Evolutionary conservation across 2,888 invertebrate species (phyloP).

Genomic region (Dyspetes luteomarginatus): DNA sequence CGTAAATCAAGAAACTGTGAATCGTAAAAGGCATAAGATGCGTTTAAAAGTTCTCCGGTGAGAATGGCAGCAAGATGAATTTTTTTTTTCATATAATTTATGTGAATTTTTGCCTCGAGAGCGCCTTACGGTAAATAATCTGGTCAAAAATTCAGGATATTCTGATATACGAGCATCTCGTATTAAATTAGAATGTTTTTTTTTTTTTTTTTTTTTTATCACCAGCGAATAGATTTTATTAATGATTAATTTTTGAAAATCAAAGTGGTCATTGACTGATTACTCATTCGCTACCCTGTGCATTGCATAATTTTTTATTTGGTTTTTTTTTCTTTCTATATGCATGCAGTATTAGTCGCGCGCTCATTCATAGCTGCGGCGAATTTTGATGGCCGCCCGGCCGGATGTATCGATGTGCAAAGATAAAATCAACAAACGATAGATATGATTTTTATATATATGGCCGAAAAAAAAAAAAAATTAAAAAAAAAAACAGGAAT

Average conservation of each 20-base stretch:
- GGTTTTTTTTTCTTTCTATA: conserved; percentile 60
- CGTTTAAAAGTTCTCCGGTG: conserved; percentile 6
- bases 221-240: too few species aligned
- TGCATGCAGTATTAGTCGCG: conserved; percentile 81
- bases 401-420: conserved; percentile 43
- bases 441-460: neutral
- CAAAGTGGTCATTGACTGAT: too few species aligned
- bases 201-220: too few species aligned
- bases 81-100: neutral
- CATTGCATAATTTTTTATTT: conserved; percentile 18
- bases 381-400: conserved; percentile 71
- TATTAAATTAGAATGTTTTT: too few species aligned
- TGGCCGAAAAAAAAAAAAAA: neutral
- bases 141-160: conserved; percentile 42
- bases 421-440: conserved; percentile 17
- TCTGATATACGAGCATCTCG: conserved; percentile 17
- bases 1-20: neutral
- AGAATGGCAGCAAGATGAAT: neutral
- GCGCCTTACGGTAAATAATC: neutral
- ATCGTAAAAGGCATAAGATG: neutral
- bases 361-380: conserved; percentile 68
- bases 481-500: conserved; percentile 37
- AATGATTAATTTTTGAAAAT: too few species aligned
- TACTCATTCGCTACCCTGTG: too few species aligned
- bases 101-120: neutral